Evolutionary conservation across 2,888 invertebrate species (phyloP).

Genomic region (Diogma glabrata): DNA sequence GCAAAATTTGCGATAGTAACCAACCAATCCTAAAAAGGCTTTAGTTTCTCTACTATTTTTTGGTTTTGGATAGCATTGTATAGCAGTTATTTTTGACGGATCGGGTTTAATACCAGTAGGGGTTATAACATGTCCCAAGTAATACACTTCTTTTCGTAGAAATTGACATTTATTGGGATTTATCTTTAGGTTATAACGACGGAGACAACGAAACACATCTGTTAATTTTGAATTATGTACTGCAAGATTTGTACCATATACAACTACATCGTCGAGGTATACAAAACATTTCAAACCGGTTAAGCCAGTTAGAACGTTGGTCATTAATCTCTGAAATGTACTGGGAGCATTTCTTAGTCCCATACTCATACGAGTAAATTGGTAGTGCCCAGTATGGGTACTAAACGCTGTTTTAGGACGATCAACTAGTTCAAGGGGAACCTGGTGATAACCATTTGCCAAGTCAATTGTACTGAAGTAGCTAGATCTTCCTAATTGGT

Average conservation of each 20-base stretch:
- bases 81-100: conserved; percentile 17
- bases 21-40: too few species aligned
- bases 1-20: conserved; percentile 26
- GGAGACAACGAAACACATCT: conserved; percentile 18
- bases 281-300: neutral
- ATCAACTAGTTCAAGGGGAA: conserved; percentile 12
- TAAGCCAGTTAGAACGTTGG: neutral
- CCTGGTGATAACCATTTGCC: conserved; percentile 5
- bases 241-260: conserved; percentile 17
- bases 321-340: neutral
- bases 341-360: neutral
- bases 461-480: neutral
- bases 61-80: conserved; percentile 18
- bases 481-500: neutral
- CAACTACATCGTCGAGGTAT: neutral
- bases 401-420: conserved; percentile 19
- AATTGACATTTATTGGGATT: conserved; percentile 23
- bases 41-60: conserved; percentile 17
- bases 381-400: conserved; percentile 15
- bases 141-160: conserved; percentile 18
- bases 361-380: neutral
- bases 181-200: conserved; percentile 17
- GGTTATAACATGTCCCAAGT: conserved; percentile 18
- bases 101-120: conserved; percentile 19
- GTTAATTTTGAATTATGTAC: conserved; percentile 17